Percentiles rank a stretch among this genome's conserved stretches.
phyloP scores from a whole-genome alignment of 2,113 vertebrate genomes.

The Picathartes gymnocephalus region DNA sequence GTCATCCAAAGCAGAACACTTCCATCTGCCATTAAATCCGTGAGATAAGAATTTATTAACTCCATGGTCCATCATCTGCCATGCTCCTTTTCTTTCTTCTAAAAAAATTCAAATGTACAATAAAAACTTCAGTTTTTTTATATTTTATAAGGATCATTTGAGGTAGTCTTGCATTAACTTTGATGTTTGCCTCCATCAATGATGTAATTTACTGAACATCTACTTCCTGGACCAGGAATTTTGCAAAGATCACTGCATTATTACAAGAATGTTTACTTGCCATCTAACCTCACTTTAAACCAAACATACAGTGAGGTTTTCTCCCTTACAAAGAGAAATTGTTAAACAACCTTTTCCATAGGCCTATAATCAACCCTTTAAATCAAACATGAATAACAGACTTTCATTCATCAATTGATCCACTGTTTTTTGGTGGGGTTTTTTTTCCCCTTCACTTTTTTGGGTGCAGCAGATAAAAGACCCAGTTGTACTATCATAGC shows the following conservation, averaged over 20 bases:
- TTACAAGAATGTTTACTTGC: conserved; percentile 67
- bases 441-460: background rate
- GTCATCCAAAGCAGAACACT: background rate
- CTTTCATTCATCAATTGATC: conserved; percentile 25
- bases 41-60: background rate
- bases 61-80: background rate
- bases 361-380: conserved; percentile 29
- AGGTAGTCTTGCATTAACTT: conserved; percentile 11
- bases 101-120: conserved; percentile 30
- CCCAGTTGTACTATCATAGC: background rate
- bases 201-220: conserved; percentile 52
- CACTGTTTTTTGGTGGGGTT: background rate
- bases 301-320: conserved; percentile 15
- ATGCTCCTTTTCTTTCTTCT: background rate
- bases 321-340: conserved; percentile 37
- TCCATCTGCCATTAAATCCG: background rate
- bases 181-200: conserved; percentile 34
- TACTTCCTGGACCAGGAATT: conserved; percentile 55
- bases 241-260: conserved; percentile 51
- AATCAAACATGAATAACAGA: conserved; percentile 22
- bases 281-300: conserved; percentile 60
- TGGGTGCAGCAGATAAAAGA: conserved; percentile 24
- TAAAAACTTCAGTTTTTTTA: background rate
- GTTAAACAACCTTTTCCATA: conserved; percentile 27
- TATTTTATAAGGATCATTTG: conserved; percentile 40